Conservation (phyloP, 2,888 invertebrate genomes). For the Pandemis corylana region DNA sequence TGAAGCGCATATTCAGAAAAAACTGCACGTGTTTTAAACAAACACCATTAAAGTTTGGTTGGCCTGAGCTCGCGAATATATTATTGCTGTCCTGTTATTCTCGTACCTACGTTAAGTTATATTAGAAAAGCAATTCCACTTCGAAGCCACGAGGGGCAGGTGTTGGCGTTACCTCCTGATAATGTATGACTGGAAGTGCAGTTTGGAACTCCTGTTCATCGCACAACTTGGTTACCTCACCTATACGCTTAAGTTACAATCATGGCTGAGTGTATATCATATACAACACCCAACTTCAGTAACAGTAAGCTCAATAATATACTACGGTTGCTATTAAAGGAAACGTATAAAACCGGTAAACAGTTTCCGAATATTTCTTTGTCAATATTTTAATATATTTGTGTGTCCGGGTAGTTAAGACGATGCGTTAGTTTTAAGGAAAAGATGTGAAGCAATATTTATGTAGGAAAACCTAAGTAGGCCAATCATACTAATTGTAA, state of each 20-base stretch:
- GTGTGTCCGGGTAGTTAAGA: too few species aligned
- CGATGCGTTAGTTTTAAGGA: too few species aligned
- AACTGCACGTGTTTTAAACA: conserved; percentile 11
- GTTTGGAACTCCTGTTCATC: conserved; percentile 26
- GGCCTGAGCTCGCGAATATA: background rate
- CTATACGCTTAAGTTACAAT: conserved; percentile 13
- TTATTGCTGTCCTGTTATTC: conserved; percentile 22
- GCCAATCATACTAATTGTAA: too few species aligned
- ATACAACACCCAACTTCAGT: background rate
- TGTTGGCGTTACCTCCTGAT: conserved; percentile 30
- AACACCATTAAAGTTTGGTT: conserved; percentile 4
- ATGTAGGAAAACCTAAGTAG: too few species aligned
- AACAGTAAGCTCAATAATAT: background rate
- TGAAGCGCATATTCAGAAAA: background rate
- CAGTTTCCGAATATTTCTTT: too few species aligned
- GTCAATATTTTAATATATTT: too few species aligned
- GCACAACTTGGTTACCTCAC: conserved; percentile 16
- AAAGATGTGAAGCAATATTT: too few species aligned
- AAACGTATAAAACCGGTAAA: too few species aligned
- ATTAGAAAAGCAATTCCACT: conserved; percentile 40
- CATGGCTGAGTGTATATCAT: conserved; percentile 9
- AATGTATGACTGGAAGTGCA: conserved; percentile 36
- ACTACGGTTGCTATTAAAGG: background rate
- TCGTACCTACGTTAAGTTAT: conserved; percentile 26
- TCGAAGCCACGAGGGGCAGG: conserved; percentile 37